phyloP scores from a whole-genome alignment of 2,888 invertebrate species.

The Thelaira solivaga region DNA sequence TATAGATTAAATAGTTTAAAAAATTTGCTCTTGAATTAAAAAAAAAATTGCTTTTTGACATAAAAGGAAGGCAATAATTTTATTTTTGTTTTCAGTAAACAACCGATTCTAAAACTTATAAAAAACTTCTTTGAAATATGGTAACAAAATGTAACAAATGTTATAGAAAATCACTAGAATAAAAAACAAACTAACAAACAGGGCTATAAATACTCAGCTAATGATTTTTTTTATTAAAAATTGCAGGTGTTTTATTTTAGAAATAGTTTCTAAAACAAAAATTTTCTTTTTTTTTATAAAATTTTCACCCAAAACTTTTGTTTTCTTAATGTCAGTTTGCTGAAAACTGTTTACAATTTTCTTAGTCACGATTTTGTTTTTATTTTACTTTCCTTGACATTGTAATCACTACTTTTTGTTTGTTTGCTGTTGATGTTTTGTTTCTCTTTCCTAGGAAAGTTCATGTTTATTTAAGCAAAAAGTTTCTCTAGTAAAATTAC shows the following conservation, averaged over 20 bases:
- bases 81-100: too few species aligned
- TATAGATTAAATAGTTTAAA: too few species aligned
- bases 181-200: background rate
- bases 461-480: background rate
- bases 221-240: background rate
- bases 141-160: too few species aligned
- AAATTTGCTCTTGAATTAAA: too few species aligned
- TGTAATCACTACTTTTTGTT: background rate
- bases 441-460: slow-evolving; percentile 2
- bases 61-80: too few species aligned
- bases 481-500: slow-evolving; percentile 31
- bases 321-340: background rate
- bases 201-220: background rate
- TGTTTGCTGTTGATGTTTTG: background rate
- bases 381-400: slow-evolving; percentile 25
- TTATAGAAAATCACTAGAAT: too few species aligned
- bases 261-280: background rate
- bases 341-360: slow-evolving; percentile 1
- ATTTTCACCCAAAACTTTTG: slow-evolving; percentile 16
- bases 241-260: slow-evolving; percentile 34
- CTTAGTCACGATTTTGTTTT: slow-evolving; percentile 35
- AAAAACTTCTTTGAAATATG: too few species aligned
- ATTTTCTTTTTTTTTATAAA: slow-evolving; percentile 4
- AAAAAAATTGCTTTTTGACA: too few species aligned
- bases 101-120: too few species aligned